Percentiles rank a stretch among this genome's conserved stretches.
Evolutionary conservation across 1,140 invertebrate genomes (phyloP).

Genomic region (Lerema accius): DNA sequence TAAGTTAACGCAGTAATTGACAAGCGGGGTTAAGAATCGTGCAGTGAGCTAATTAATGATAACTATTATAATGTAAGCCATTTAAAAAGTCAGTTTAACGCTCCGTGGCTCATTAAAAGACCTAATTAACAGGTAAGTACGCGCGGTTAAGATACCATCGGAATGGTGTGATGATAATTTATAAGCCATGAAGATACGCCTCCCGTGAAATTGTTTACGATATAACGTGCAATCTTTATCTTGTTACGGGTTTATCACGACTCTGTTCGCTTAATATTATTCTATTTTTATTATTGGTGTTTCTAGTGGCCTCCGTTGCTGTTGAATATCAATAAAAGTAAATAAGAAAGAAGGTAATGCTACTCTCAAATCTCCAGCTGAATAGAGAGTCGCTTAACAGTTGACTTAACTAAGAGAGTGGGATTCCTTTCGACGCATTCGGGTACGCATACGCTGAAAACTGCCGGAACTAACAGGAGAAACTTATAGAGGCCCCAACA

Average conservation of each 20-base stretch:
- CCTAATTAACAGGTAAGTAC: slow-evolving; percentile 16
- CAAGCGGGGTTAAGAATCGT: slow-evolving; percentile 19
- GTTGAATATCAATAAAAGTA: no score
- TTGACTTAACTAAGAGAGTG: no score
- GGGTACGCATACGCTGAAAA: no score
- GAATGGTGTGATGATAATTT: slow-evolving; percentile 22
- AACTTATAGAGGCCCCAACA: no score
- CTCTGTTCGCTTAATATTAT: background rate
- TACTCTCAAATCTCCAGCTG: no score
- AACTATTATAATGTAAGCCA: slow-evolving; percentile 16
- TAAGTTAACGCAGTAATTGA: slow-evolving; percentile 7
- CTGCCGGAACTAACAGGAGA: no score
- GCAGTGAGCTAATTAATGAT: slow-evolving; percentile 24
- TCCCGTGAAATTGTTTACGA: slow-evolving; percentile 19
- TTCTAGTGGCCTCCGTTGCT: no score
- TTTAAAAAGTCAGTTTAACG: slow-evolving; percentile 23
- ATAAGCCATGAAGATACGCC: slow-evolving; percentile 17
- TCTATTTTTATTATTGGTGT: no score
- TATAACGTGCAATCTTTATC: background rate
- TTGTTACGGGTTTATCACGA: background rate
- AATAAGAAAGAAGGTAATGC: no score
- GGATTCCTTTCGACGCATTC: no score
- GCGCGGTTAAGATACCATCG: slow-evolving; percentile 3
- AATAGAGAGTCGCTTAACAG: no score
- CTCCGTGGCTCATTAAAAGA: slow-evolving; percentile 22